Evolutionary conservation across 2,888 invertebrate species (phyloP).

Genomic region (Parascotia fuliginaria): DNA sequence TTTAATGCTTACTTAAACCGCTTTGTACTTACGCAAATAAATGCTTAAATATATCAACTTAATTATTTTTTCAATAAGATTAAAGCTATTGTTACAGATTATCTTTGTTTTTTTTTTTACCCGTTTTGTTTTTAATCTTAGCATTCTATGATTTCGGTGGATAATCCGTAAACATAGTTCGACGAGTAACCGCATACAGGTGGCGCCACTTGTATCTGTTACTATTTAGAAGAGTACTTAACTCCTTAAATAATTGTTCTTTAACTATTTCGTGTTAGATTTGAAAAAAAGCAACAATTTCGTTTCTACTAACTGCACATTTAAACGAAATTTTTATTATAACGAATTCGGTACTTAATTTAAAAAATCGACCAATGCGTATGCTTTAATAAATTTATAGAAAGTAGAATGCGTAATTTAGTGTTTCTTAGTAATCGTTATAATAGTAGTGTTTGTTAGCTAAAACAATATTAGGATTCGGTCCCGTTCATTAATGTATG

Average conservation of each 20-base stretch:
- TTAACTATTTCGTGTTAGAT: too few relatives aligned
- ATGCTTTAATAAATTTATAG: constrained; percentile 1
- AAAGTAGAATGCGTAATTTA: not conserved
- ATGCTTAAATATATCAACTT: constrained; percentile 34
- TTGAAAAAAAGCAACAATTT: too few relatives aligned
- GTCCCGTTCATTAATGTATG: too few relatives aligned
- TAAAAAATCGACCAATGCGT: constrained; percentile 1
- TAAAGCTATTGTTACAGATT: constrained; percentile 38
- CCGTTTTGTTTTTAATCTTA: not conserved
- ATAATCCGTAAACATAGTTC: too few relatives aligned
- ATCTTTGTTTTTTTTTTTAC: constrained; percentile 21
- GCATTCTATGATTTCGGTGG: too few relatives aligned
- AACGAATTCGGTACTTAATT: not conserved
- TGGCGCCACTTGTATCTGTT: too few relatives aligned
- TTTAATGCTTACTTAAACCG: constrained; percentile 35
- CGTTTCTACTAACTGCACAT: too few relatives aligned
- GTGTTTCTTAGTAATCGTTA: not conserved
- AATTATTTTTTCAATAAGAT: constrained; percentile 21
- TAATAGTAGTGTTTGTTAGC: not conserved
- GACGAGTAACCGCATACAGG: too few relatives aligned
- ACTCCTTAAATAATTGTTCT: too few relatives aligned
- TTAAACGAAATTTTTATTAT: too few relatives aligned
- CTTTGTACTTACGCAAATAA: constrained; percentile 44
- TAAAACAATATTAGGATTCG: too few relatives aligned
- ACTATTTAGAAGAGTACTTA: too few relatives aligned